Percentiles rank a stretch among this genome's conserved stretches.
Conservation (phyloP, 2,888 invertebrate genomes). For the Ophion costatus region DNA sequence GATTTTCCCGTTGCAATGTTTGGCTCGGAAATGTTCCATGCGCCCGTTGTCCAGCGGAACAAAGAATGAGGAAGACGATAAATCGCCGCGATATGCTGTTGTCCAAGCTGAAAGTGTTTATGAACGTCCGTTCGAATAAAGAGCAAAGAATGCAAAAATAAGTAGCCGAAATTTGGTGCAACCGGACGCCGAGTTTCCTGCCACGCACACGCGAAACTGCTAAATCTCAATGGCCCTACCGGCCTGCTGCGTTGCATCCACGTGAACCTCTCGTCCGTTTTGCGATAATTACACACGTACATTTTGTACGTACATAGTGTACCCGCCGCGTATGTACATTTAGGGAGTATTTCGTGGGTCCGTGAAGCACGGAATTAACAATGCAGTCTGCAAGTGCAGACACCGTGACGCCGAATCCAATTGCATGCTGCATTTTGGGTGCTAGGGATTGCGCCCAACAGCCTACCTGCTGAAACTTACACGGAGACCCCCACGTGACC, state of each 20-base stretch:
- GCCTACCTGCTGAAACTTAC: conserved; percentile 25
- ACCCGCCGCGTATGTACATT: conserved; percentile 31
- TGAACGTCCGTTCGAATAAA: conserved; percentile 48
- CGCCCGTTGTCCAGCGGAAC: conserved; percentile 22
- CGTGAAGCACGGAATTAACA: conserved; percentile 66
- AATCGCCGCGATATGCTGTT: conserved; percentile 43
- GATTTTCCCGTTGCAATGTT: background rate
- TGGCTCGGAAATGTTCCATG: background rate
- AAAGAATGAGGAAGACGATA: conserved; percentile 43
- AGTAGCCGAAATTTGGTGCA: conserved; percentile 54
- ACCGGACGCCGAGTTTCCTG: conserved; percentile 66
- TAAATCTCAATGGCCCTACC: conserved; percentile 54
- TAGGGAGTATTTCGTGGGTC: conserved; percentile 67
- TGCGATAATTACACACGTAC: conserved; percentile 6
- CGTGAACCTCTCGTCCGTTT: conserved; percentile 3
- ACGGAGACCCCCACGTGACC: conserved; percentile 50
- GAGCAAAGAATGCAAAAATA: conserved; percentile 43
- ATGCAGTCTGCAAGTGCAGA: conserved; percentile 72
- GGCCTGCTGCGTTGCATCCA: background rate
- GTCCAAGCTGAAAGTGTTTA: conserved; percentile 49
- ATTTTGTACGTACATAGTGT: background rate
- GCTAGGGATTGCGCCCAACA: conserved; percentile 14
- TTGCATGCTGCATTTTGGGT: conserved; percentile 56
- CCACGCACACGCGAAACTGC: conserved; percentile 58
- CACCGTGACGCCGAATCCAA: conserved; percentile 74